Conservation (phyloP, 2,797 vertebrate species). For the Mustela erminea region DNA sequence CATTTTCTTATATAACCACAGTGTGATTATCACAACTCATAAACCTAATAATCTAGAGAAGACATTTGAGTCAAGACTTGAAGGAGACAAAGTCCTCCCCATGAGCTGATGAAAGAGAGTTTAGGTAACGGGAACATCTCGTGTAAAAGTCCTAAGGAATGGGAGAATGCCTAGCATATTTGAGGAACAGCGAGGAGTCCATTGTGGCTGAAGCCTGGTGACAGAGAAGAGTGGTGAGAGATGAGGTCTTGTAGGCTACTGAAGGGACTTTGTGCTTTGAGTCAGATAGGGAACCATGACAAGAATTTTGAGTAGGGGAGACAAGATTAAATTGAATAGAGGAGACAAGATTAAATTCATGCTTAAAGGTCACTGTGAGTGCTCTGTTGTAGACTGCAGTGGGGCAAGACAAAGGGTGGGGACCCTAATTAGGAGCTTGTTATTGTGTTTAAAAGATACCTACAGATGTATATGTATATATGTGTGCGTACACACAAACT, state of each 20-base stretch:
- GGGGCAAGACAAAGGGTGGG: not conserved
- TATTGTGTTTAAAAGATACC: not conserved
- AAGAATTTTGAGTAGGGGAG: not conserved
- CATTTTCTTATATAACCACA: not conserved
- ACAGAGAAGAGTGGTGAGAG: not conserved
- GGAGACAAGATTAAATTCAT: not conserved
- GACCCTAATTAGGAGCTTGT: not conserved
- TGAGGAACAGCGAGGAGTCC: not conserved
- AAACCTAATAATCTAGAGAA: not conserved
- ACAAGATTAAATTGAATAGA: not conserved
- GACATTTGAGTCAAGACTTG: not conserved
- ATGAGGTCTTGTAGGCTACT: not conserved
- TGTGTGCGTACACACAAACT: no score
- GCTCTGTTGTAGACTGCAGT: not conserved
- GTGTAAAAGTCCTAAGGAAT: not conserved
- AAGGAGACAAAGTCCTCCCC: not conserved
- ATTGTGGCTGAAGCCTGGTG: not conserved
- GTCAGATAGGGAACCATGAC: not conserved
- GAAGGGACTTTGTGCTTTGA: not conserved
- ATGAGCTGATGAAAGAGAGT: not conserved
- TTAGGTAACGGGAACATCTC: not conserved
- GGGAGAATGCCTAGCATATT: not conserved
- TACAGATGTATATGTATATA: not conserved
- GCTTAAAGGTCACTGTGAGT: not conserved
- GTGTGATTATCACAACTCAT: not conserved